These are phyloP conservation scores for Columba livia DNA, from an alignment of 2,113 vertebrate genomes.

Conservation along the genomic window DNA sequence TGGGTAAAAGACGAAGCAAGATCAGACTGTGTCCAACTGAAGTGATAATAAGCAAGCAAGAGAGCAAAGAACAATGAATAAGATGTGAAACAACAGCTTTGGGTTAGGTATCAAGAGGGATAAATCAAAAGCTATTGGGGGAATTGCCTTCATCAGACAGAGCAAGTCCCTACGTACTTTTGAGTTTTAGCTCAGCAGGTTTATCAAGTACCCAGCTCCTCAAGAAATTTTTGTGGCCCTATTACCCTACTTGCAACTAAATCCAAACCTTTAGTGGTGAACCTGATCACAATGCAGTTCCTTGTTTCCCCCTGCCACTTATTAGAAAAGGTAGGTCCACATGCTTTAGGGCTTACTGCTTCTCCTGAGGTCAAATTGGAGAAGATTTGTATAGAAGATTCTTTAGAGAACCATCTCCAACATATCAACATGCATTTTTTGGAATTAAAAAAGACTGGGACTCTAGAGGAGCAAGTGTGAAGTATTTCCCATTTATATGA, in stretches of 20 bases:
- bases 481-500: conserved; percentile 38
- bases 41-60: background rate
- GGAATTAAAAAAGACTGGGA: background rate
- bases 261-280: background rate
- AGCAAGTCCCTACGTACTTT: background rate
- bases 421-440: background rate
- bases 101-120: background rate
- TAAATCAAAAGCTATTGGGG: background rate
- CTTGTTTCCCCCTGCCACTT: fast-evolving
- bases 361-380: background rate
- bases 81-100: background rate
- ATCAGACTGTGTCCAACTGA: background rate
- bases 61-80: background rate
- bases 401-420: background rate
- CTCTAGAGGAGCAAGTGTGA: conserved; percentile 17
- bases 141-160: background rate
- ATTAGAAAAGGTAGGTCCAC: background rate
- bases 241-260: background rate
- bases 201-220: background rate
- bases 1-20: background rate
- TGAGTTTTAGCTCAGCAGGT: background rate
- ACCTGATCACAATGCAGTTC: background rate
- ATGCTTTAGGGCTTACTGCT: background rate
- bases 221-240: background rate
- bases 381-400: background rate